Conservation (phyloP, 1,140 invertebrate species). For the Listronotus oregonensis region DNA sequence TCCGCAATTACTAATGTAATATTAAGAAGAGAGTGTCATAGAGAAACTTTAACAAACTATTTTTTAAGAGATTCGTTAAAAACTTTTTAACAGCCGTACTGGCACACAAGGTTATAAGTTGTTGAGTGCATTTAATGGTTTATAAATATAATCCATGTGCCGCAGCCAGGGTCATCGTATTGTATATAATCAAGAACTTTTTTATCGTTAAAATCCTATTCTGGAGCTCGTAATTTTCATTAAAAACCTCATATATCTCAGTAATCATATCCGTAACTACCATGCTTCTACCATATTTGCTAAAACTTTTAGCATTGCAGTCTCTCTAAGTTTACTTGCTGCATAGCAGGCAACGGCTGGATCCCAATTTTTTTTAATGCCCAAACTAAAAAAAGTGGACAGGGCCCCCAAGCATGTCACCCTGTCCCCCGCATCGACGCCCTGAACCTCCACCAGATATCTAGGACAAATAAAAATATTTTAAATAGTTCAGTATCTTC, state of each 20-base stretch:
- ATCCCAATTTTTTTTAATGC: constrained; percentile 59
- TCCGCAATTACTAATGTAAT: no score
- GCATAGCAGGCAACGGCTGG: constrained; percentile 80
- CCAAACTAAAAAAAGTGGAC: constrained; percentile 87
- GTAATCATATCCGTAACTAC: constrained; percentile 86
- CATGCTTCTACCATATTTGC: constrained; percentile 78
- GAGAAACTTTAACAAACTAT: no score
- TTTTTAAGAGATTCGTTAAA: no score
- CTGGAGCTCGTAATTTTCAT: constrained; percentile 62
- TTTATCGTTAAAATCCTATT: not conserved
- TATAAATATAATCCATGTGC: no score
- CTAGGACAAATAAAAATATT: not conserved
- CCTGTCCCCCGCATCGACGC: constrained; percentile 94
- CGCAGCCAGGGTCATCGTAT: no score
- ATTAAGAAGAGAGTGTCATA: no score
- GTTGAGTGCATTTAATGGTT: no score
- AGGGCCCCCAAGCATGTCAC: constrained; percentile 91
- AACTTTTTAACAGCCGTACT: no score
- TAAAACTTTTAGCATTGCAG: constrained; percentile 79
- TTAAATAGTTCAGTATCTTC: no score
- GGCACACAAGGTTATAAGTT: no score
- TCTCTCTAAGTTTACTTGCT: constrained; percentile 77
- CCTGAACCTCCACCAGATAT: constrained; percentile 70
- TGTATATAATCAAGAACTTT: no score
- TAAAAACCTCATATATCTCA: constrained; percentile 75